A percentile compares a stretch with the other conserved stretches of the same genome.
Evolutionary conservation across 2,888 invertebrate species (phyloP).

Genomic region (Platycnemis pennipes): DNA sequence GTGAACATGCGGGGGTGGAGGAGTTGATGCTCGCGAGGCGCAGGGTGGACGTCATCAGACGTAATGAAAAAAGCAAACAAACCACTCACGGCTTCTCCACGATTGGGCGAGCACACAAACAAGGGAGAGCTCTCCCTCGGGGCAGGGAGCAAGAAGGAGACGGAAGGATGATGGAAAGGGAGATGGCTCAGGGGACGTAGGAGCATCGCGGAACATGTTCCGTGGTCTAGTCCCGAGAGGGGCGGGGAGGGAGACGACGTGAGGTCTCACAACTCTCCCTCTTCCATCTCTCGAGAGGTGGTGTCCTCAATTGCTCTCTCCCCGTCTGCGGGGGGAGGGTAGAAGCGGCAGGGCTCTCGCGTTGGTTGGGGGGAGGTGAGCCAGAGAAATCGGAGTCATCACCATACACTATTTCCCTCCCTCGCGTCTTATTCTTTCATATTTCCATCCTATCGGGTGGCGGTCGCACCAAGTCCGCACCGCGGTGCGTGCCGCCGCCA

Average conservation of each 20-base stretch:
- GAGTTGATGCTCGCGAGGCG: neutral
- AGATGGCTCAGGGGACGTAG: neutral
- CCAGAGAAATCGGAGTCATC: conserved; percentile 22
- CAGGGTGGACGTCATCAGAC: neutral
- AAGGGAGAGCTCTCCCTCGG: neutral
- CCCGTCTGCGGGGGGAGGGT: neutral
- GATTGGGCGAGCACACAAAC: neutral
- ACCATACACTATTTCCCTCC: conserved; percentile 9
- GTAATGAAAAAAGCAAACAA: neutral
- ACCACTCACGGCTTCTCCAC: neutral
- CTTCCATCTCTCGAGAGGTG: conserved; percentile 31
- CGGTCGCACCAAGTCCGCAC: neutral
- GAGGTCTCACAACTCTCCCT: neutral
- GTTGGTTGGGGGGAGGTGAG: neutral
- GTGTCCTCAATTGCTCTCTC: conserved; percentile 30
- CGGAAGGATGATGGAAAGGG: neutral
- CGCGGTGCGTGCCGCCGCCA: conserved; percentile 1
- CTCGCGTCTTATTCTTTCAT: neutral
- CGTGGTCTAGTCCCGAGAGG: neutral
- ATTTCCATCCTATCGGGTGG: conserved; percentile 19
- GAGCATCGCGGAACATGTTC: conserved; percentile 16
- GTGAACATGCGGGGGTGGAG: neutral
- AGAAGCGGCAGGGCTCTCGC: neutral
- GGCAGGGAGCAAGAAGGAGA: neutral
- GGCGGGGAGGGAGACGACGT: too few species aligned